These are phyloP conservation scores for Platysteira castanea DNA, from an alignment of 2,113 vertebrate species.

Conservation along the genomic window DNA sequence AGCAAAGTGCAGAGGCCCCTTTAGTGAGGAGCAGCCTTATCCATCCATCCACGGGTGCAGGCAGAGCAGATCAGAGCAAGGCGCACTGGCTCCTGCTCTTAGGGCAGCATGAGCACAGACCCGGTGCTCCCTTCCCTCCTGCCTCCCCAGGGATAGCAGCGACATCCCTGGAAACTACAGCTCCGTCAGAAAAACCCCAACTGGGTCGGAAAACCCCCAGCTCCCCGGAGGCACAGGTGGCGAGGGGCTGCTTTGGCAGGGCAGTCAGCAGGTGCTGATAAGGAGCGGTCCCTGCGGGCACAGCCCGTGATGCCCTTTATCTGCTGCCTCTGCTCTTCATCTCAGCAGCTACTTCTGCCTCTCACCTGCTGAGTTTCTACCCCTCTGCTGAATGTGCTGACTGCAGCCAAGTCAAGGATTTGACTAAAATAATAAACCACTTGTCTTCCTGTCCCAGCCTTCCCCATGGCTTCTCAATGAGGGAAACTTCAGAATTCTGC, in stretches of 20 bases:
- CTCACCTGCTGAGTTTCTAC: not conserved
- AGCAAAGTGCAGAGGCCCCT: accelerated
- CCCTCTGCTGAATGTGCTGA: not conserved
- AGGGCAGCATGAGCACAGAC: not conserved
- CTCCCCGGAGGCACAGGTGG: not conserved
- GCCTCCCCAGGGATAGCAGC: not conserved
- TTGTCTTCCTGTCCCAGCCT: not conserved
- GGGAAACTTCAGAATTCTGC: not conserved
- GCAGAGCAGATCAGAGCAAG: not conserved
- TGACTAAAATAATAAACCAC: not conserved
- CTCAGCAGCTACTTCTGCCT: not conserved
- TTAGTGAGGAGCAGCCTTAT: not conserved
- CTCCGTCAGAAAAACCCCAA: not conserved
- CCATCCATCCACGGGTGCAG: accelerated
- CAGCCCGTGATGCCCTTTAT: not conserved
- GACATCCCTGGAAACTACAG: not conserved
- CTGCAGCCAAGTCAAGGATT: not conserved
- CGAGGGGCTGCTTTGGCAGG: not conserved
- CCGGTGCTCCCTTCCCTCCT: not conserved
- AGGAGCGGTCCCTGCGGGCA: not conserved
- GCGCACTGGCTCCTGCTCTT: not conserved
- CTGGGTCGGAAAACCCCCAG: no score
- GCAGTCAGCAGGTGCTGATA: not conserved
- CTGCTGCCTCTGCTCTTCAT: not conserved
- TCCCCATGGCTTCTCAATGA: not conserved